Percentiles rank a stretch among this genome's conserved stretches.
Evolutionary conservation across 2,888 invertebrate species (phyloP).

Genomic region (Pyrochroa serraticornis): DNA sequence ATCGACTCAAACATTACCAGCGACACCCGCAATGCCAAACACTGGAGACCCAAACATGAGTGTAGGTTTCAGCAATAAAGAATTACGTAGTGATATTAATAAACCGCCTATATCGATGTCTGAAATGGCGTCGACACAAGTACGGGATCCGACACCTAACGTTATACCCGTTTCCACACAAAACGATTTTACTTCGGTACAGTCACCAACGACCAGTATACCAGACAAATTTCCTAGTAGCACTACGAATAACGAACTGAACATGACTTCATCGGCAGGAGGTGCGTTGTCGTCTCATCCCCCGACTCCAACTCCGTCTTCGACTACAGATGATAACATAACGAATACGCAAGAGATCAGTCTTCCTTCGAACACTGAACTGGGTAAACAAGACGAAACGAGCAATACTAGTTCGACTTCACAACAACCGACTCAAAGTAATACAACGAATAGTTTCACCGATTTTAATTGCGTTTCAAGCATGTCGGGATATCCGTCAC

Average conservation of each 20-base stretch:
- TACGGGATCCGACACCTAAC: conserved; percentile 42
- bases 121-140: conserved; percentile 42
- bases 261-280: conserved; percentile 43
- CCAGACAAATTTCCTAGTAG: conserved; percentile 56
- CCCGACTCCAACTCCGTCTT: conserved; percentile 56
- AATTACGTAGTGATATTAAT: conserved; percentile 48
- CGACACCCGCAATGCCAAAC: conserved; percentile 45
- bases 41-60: conserved; percentile 44
- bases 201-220: conserved; percentile 53
- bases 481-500: conserved; percentile 54
- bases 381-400: conserved; percentile 50
- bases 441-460: conserved; percentile 51
- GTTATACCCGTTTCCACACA: conserved; percentile 28
- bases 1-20: conserved; percentile 50
- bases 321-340: conserved; percentile 57
- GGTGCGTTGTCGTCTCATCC: conserved; percentile 53
- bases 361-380: conserved; percentile 54
- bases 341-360: conserved; percentile 52
- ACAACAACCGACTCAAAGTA: conserved; percentile 59
- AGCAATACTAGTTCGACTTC: conserved; percentile 50
- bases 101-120: conserved; percentile 41
- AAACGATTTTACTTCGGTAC: conserved; percentile 46
- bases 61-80: conserved; percentile 50
- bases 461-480: conserved; percentile 56
- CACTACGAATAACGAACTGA: conserved; percentile 52